Evolutionary conservation across 1,140 invertebrate species (phyloP), one percentile per base, ranked within the genome.

Genomic region (Euglossa dilemma): DNA sequence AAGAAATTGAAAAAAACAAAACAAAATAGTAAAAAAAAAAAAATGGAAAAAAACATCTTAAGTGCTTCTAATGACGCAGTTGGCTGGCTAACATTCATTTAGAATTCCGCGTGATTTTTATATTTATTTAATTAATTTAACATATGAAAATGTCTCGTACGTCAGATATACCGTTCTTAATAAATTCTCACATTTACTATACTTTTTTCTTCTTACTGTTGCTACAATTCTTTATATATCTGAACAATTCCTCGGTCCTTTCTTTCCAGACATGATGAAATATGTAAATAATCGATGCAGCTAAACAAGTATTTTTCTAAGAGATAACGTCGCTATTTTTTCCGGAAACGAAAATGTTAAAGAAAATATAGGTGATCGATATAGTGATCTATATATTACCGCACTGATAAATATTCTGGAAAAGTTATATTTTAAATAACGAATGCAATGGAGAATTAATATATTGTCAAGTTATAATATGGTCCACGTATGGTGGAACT

Each of bases 81-180:
- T 79, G 77, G 59, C 72, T 90, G 85, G 85, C 77, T 80, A 76
- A 82, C 16, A 54, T 86, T 77, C 80, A 80, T 83, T 71, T 80
- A 89, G 69, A n/a, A 86, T 78, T 70, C 52, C 57, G 70, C 70
- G 63, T 85, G 66, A 81, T 83, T 90, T 88, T 85, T 89, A 78
- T 91, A 90, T 88, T 89, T 90, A 89, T 90, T 89, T 89, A 82
- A 89, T 84, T 87, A 87, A 89, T 88, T 87, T 89, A 89, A 84
- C 57, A 75, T 66, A 77, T 80, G 50, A 61, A 75, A 74, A 78
- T 70, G 36, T 83, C 73, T 78, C 74, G 56, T 80, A 66, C 50
- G 83, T 59, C 63, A 82, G 63, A 81, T 74, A 69, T 85, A 89
- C 71, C n/a, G 43, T 90, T 86, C 85, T 90, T 78, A 90, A 90